Base-by-base conservation (phyloP, 1,140 invertebrate genomes). In the Argopecten irradians region DNA sequence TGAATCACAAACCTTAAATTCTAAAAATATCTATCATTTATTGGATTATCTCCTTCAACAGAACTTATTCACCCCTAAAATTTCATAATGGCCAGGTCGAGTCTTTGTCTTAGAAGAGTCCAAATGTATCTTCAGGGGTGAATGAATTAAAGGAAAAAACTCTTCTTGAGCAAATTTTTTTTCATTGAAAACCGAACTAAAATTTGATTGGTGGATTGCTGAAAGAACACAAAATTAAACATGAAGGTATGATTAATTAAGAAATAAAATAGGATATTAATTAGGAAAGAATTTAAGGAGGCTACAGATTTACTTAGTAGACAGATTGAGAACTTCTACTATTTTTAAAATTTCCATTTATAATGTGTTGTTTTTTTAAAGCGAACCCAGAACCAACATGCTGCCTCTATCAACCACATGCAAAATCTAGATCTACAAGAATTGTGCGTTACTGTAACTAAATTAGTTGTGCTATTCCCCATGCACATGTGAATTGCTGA, bases 321-420 rank as follows among this genome's bases (percentile, higher is more conserved):
- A 71, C 22, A 71, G 55, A 71, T 71, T 71, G 55, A 71, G 55
- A 71, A 71, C 55, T 28, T 28, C 55, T 71, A 71, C 55, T 71
- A 22, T 2, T 0, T 28, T 28, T 22, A 5, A 71, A 71, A 0
- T 71, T n/a, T 71, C 55, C 28, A n/a, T 71, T 28, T 71, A 71
- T 5, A 71, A n/a, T n/a, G n/a, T n/a, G 43, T 8, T 8, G 14
- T 46, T 19, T n/a, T 28, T 71, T n/a, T 71, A 71, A 28, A 3
- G n/a, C 28, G n/a, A 5, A 71, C 55, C 55, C 55, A 28, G 22
- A 11, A 28, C 55, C 55, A 71, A 46, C 43, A 46, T 39, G 36
- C 43, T 28, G 55, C 55, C 28, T n/a, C n/a, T n/a, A 71, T 71
- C 55, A 71, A 28, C 22, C 55, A 71, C 55, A 28, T 71, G 55